Conservation (phyloP, 64 coral and sea anemone species). For the Montipora sp. region DNA sequence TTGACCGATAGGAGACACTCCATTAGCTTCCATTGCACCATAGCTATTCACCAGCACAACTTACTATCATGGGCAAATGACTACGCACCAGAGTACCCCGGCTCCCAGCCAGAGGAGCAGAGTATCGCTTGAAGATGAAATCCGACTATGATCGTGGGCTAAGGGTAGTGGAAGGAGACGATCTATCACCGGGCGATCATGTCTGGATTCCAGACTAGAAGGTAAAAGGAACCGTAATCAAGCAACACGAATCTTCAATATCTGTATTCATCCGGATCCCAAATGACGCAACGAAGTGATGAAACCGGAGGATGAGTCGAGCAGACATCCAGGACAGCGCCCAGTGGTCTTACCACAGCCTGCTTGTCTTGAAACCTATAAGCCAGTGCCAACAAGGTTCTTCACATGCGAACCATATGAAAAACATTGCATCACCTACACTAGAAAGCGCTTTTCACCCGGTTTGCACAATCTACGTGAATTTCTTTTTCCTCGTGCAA, state of each 20-base stretch:
- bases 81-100: constrained; percentile 31
- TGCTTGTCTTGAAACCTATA: no score
- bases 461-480: no score
- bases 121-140: background rate
- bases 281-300: background rate
- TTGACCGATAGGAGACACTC: constrained; percentile 2
- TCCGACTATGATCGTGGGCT: background rate
- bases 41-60: constrained; percentile 38
- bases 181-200: background rate
- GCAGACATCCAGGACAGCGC: no score
- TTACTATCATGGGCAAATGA: background rate
- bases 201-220: background rate
- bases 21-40: background rate
- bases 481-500: no score
- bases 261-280: background rate
- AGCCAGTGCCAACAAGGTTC: no score
- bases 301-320: no score
- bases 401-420: no score
- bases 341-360: no score
- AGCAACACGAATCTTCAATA: background rate
- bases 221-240: background rate
- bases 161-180: no score
- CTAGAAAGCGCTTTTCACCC: no score
- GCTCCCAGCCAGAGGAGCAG: background rate
- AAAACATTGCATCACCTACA: no score